These are phyloP conservation scores for Hemaris fuciformis DNA, from an alignment of 2,888 invertebrate genomes.

Conservation along the genomic window DNA sequence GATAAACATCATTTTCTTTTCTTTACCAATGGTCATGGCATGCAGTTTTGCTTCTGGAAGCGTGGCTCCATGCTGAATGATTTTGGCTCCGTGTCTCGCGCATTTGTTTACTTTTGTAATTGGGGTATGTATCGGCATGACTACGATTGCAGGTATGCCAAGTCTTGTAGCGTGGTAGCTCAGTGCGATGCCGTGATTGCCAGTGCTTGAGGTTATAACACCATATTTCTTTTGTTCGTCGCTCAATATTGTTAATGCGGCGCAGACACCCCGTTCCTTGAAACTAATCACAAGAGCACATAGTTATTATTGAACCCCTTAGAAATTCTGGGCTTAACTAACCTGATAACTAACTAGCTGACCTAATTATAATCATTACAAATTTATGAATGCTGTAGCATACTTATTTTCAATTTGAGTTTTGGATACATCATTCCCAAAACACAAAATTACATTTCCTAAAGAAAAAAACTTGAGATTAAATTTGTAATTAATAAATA, in stretches of 20 bases:
- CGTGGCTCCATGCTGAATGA: constrained; percentile 88
- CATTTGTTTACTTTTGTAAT: constrained; percentile 95
- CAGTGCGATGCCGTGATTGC: constrained; percentile 93
- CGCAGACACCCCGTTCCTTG: constrained; percentile 95
- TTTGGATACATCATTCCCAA: no score
- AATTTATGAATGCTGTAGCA: no score
- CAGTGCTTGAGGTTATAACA: constrained; percentile 93
- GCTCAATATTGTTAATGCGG: constrained; percentile 87
- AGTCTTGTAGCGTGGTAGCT: constrained; percentile 87
- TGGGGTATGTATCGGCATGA: constrained; percentile 94
- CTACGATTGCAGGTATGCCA: constrained; percentile 88
- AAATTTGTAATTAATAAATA: no score
- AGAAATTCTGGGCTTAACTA: no score
- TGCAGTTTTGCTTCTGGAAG: constrained; percentile 89
- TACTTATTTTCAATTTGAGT: no score
- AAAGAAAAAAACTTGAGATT: no score
- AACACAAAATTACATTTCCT: no score
- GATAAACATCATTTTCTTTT: constrained; percentile 88
- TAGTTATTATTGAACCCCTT: neutral
- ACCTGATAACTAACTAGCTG: no score
- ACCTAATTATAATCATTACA: no score
- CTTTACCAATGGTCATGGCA: constrained; percentile 87
- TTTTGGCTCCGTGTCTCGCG: constrained; percentile 88
- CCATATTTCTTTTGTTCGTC: constrained; percentile 88
- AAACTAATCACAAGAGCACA: constrained; percentile 81